These are phyloP conservation scores for Sicus ferrugineus DNA, from an alignment of 2,888 invertebrate species.

Conservation along the genomic window DNA sequence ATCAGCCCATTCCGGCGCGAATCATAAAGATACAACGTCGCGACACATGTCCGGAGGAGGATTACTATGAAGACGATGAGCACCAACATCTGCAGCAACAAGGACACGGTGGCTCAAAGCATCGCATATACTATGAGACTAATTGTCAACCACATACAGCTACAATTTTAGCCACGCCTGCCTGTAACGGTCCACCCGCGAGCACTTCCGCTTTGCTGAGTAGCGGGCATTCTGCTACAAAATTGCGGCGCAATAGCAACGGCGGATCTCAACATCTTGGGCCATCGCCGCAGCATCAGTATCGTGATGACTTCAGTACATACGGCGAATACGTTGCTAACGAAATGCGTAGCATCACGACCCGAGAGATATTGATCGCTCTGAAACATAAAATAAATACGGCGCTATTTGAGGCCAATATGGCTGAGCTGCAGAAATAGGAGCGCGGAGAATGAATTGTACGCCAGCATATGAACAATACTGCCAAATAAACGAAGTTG, in stretches of 20 bases:
- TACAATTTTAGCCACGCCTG: conserved; percentile 49
- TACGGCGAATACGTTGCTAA: conserved; percentile 72
- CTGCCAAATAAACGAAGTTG: too few species aligned
- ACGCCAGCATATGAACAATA: too few species aligned
- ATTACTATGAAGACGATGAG: conserved; percentile 52
- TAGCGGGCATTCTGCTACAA: conserved; percentile 34
- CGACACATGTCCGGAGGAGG: conserved; percentile 53
- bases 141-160: conserved; percentile 48
- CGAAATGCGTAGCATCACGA: conserved; percentile 68
- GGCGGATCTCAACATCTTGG: conserved; percentile 45
- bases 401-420: conserved; percentile 70
- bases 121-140: conserved; percentile 55
- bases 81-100: conserved; percentile 47
- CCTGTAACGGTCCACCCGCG: conserved; percentile 30
- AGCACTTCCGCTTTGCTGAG: conserved; percentile 37
- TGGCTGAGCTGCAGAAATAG: conserved; percentile 66
- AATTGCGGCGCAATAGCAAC: conserved; percentile 44
- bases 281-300: conserved; percentile 34
- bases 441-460: too few species aligned
- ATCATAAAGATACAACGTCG: conserved; percentile 60
- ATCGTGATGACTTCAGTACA: conserved; percentile 68
- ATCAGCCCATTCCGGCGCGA: conserved; percentile 50
- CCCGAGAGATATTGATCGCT: conserved; percentile 68
- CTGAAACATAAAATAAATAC: conserved; percentile 71
- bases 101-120: conserved; percentile 33